Conservation (phyloP, 2,113 vertebrate genomes). For the Tachysurus vachellii region DNA sequence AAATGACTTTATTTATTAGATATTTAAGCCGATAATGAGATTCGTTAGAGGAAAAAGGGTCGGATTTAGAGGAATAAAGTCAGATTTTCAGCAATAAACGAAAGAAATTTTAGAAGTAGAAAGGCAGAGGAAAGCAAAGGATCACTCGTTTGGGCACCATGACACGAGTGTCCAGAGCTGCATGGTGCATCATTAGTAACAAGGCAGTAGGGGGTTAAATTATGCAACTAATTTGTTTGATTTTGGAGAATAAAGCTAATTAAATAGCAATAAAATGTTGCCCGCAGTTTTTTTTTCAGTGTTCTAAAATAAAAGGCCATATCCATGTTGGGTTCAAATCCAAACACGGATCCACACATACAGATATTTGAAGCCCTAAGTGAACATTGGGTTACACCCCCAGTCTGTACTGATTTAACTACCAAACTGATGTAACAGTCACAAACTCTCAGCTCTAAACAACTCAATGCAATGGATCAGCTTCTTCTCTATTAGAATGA, state of each 20-base stretch:
- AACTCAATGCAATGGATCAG: background rate
- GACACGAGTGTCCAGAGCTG: background rate
- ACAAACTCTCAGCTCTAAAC: background rate
- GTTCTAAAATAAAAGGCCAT: no score
- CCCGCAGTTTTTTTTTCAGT: no score
- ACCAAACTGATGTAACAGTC: no score
- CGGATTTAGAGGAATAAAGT: background rate
- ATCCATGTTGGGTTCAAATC: background rate
- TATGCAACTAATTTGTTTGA: background rate
- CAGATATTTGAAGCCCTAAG: background rate
- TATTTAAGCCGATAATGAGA: background rate
- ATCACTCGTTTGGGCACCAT: background rate
- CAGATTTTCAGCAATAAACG: background rate
- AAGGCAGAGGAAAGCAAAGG: background rate
- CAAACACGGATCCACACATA: background rate
- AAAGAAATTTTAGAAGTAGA: background rate
- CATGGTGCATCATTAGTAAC: background rate
- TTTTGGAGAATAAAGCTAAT: background rate
- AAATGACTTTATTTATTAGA: background rate
- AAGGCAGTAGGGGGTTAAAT: background rate
- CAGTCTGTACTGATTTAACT: background rate
- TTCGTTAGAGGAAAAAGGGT: background rate
- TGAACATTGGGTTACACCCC: background rate
- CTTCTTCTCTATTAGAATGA: background rate
- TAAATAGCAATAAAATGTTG: background rate